These are phyloP conservation scores for Semotilus atromaculatus DNA, from an alignment of 2,797 vertebrate species.

Conservation along the genomic window DNA sequence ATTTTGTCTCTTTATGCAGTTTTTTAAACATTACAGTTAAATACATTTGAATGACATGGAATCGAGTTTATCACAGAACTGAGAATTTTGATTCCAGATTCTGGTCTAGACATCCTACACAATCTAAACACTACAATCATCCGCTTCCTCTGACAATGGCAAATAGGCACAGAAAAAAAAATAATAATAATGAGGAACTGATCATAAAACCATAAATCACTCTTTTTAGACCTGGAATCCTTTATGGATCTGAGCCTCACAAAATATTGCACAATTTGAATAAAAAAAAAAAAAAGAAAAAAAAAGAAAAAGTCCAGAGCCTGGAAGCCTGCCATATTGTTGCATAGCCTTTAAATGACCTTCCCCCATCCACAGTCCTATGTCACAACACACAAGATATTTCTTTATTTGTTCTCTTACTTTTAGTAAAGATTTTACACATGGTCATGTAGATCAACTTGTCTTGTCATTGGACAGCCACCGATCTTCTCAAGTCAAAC, in stretches of 20 bases:
- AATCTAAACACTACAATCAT: slow-evolving; percentile 65
- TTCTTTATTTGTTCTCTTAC: slow-evolving; percentile 15
- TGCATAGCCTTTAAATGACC: slow-evolving; percentile 60
- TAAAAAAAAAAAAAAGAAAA: neutral
- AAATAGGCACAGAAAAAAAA: slow-evolving; percentile 58
- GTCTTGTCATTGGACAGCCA: neutral
- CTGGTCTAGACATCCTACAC: slow-evolving; percentile 37
- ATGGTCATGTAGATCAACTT: neutral
- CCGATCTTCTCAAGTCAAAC: neutral
- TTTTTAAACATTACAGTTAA: slow-evolving; percentile 86
- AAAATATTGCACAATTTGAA: slow-evolving; percentile 64
- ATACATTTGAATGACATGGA: slow-evolving; percentile 81
- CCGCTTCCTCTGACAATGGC: slow-evolving; percentile 57
- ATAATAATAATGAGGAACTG: slow-evolving; percentile 21
- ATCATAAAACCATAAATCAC: slow-evolving; percentile 54
- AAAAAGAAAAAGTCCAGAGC: slow-evolving; percentile 33
- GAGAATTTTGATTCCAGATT: slow-evolving; percentile 39
- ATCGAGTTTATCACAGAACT: slow-evolving; percentile 59
- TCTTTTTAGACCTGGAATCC: slow-evolving; percentile 40
- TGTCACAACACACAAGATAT: neutral
- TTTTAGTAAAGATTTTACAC: neutral
- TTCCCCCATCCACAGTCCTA: slow-evolving; percentile 15
- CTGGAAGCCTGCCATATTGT: slow-evolving; percentile 31
- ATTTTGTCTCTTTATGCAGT: slow-evolving; percentile 60
- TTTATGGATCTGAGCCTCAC: slow-evolving; percentile 33